Evolutionary conservation across 53 echinoderm and acorn worm genomes (phyloP).

Genomic region (Mesocentrotus franciscanus): DNA sequence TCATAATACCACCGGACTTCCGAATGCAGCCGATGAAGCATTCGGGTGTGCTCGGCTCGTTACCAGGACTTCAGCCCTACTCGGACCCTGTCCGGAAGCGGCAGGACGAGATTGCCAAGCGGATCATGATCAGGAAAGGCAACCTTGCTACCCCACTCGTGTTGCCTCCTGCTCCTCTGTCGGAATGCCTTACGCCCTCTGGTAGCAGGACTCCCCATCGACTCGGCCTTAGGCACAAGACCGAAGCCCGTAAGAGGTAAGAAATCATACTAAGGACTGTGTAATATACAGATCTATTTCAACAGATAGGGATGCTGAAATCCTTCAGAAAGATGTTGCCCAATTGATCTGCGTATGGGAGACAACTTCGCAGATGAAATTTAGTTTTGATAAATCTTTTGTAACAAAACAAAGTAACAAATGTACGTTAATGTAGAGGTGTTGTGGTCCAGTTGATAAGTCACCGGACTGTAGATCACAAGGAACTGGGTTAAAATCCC

Average conservation of each 20-base stretch:
- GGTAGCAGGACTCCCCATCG: conserved; percentile 82
- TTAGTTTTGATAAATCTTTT: no score
- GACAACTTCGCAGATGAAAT: no score
- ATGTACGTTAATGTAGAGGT: no score
- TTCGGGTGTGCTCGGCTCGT: conserved; percentile 28
- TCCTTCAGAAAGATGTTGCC: background rate
- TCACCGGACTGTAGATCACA: no score
- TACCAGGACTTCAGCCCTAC: conserved; percentile 10
- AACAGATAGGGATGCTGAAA: background rate
- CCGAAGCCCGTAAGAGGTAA: conserved; percentile 93
- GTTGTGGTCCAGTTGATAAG: no score
- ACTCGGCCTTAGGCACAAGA: conserved; percentile 89
- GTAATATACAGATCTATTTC: background rate
- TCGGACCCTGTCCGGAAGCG: conserved; percentile 38
- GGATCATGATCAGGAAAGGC: conserved; percentile 30
- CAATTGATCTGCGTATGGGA: no score
- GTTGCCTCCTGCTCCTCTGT: conserved; percentile 87
- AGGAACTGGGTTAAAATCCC: no score
- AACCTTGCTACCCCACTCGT: conserved; percentile 58
- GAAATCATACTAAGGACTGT: background rate
- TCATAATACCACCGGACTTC: conserved; percentile 63
- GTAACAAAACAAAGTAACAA: no score
- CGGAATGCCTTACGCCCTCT: conserved; percentile 80
- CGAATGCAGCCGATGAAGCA: conserved; percentile 30
- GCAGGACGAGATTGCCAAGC: conserved; percentile 53